Evolutionary conservation across 2,113 vertebrate genomes (phyloP).

Genomic region (Atrichornis clamosus): DNA sequence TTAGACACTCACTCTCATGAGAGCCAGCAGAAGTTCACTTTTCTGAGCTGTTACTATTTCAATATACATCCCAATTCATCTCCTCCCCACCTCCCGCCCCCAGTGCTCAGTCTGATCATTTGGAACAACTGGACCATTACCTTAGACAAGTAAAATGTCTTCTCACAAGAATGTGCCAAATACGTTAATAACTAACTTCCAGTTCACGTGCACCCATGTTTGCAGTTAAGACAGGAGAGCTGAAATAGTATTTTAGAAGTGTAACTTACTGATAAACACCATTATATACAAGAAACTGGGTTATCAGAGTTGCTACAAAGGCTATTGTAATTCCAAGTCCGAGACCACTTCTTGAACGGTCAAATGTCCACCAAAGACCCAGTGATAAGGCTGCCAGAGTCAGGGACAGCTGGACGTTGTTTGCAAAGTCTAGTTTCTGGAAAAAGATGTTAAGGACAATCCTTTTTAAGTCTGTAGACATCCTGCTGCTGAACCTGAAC

Average conservation of each 20-base stretch:
- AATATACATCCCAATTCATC: background rate
- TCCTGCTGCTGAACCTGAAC: background rate
- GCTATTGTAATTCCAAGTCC: constrained; percentile 84
- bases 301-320: constrained; percentile 81
- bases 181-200: background rate
- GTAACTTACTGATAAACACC: constrained; percentile 83
- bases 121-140: background rate
- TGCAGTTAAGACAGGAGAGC: background rate
- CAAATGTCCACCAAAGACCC: constrained; percentile 85
- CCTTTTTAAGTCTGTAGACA: background rate
- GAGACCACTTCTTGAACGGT: constrained; percentile 83
- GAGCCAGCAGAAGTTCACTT: background rate
- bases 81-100: background rate
- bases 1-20: background rate
- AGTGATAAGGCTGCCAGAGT: constrained; percentile 80
- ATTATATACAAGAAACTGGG: constrained; percentile 83
- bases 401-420: constrained; percentile 80
- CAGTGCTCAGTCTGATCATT: background rate
- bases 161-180: background rate
- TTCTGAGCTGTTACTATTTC: background rate
- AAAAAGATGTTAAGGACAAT: constrained; percentile 67
- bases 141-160: background rate
- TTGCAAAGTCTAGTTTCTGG: constrained; percentile 85
- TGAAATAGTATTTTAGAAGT: background rate
- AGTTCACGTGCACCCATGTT: background rate